A percentile compares a stretch with the other conserved stretches of the same genome.
Conservation (phyloP, 2,797 vertebrate species). For the Falco peregrinus region DNA sequence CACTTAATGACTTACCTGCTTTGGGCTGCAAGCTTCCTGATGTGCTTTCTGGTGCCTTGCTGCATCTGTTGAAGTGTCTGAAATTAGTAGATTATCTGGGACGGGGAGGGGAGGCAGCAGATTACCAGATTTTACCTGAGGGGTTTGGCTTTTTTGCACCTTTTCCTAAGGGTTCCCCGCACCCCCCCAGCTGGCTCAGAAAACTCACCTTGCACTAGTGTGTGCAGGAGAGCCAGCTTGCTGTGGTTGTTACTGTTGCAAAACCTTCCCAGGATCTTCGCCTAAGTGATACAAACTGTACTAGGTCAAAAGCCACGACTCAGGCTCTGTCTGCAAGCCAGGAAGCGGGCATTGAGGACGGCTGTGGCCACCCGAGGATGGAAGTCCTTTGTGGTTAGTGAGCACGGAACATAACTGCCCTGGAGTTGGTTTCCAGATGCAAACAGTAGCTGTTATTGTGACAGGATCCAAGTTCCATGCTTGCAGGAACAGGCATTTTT, state of each 20-base stretch:
- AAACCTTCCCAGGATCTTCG: not conserved
- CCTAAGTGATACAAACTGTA: not conserved
- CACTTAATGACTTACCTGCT: not conserved
- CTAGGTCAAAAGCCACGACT: not conserved
- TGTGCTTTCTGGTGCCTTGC: not conserved
- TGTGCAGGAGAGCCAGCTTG: not conserved
- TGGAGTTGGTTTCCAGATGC: not conserved
- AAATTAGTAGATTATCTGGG: not conserved
- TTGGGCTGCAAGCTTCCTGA: not conserved
- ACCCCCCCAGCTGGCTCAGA: fast-evolving
- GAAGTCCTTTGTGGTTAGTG: not conserved
- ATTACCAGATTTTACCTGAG: not conserved
- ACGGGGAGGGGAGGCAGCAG: not conserved
- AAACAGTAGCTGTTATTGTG: not conserved
- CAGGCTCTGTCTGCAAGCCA: fast-evolving
- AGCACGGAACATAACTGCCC: not conserved
- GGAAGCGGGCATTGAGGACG: not conserved
- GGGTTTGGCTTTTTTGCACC: not conserved
- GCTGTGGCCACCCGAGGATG: fast-evolving
- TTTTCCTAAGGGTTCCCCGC: not conserved
- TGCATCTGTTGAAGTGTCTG: not conserved
- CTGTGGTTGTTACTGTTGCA: not conserved
- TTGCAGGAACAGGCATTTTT: not conserved
- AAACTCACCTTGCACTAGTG: not conserved
- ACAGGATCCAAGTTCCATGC: not conserved